phyloP scores from a whole-genome alignment of 2,797 vertebrate genomes.

The Peromyscus eremicus region DNA sequence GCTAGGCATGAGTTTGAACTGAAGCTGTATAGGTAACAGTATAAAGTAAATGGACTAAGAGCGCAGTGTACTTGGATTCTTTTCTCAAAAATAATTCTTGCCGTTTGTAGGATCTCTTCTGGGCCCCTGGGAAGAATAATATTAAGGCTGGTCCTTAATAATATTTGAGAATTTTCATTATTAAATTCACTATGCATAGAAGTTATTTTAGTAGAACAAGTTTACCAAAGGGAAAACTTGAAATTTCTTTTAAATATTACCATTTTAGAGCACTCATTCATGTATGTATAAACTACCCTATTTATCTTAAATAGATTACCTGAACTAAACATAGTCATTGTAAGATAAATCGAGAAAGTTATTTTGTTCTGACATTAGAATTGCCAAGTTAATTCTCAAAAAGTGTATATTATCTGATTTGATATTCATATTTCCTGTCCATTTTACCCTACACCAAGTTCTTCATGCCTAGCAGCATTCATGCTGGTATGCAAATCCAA shows the following conservation, averaged over 20 bases:
- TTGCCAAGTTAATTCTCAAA: neutral
- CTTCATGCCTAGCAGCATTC: conserved; percentile 3
- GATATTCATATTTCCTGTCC: conserved; percentile 29
- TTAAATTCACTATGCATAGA: conserved; percentile 51
- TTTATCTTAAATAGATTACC: neutral
- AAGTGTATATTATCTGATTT: neutral
- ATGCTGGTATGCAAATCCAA: neutral
- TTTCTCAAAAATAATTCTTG: too few relatives aligned
- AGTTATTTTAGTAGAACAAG: neutral
- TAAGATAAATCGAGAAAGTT: neutral
- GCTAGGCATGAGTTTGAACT: too few relatives aligned
- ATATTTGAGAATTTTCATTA: neutral
- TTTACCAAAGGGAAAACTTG: conserved; percentile 9
- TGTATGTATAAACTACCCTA: neutral
- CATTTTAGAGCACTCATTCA: neutral
- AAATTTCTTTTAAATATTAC: neutral
- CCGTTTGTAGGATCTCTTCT: too few relatives aligned
- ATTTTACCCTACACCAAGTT: conserved; percentile 5
- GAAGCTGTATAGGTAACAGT: too few relatives aligned
- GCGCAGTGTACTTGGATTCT: too few relatives aligned
- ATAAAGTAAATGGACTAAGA: too few relatives aligned
- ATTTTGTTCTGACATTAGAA: neutral
- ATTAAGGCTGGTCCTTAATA: too few relatives aligned
- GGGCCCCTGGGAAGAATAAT: too few relatives aligned
- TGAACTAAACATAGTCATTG: neutral